A percentile compares a stretch with the other conserved stretches of the same genome.
These are phyloP conservation scores for Lasius platythorax DNA, from an alignment of 2,888 invertebrate species.

Conservation along the genomic window DNA sequence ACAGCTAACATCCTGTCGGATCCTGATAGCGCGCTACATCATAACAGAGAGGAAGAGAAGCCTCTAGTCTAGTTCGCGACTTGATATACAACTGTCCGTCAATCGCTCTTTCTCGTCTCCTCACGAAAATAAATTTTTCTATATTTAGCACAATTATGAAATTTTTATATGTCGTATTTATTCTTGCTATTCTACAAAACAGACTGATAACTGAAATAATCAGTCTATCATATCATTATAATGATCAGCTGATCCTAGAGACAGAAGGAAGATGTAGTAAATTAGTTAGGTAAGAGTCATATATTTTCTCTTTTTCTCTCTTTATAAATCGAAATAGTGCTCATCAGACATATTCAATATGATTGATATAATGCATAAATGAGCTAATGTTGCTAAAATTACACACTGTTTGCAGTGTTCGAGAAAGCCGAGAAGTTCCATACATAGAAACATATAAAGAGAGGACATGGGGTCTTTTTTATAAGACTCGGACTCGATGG, in stretches of 20 bases:
- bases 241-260: no score
- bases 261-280: neutral
- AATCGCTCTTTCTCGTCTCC: neutral
- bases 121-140: neutral
- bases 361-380: neutral
- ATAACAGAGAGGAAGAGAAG: neutral
- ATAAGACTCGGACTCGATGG: conserved; percentile 47
- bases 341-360: neutral
- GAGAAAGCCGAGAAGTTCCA: neutral
- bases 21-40: conserved; percentile 30
- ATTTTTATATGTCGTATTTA: neutral
- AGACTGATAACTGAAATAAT: neutral
- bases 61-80: neutral
- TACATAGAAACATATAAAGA: conserved; percentile 56
- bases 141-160: conserved; percentile 32
- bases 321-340: neutral
- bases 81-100: neutral
- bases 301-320: neutral
- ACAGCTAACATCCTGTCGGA: conserved; percentile 62
- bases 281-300: conserved; percentile 27
- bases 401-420: conserved; percentile 36
- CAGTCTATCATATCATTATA: neutral
- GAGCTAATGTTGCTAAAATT: neutral
- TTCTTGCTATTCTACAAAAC: neutral
- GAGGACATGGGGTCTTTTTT: conserved; percentile 61